Percentiles rank a stretch among this genome's conserved stretches.
phyloP scores from a whole-genome alignment of 2,888 invertebrate species.

The Standfussiana lucernea region DNA sequence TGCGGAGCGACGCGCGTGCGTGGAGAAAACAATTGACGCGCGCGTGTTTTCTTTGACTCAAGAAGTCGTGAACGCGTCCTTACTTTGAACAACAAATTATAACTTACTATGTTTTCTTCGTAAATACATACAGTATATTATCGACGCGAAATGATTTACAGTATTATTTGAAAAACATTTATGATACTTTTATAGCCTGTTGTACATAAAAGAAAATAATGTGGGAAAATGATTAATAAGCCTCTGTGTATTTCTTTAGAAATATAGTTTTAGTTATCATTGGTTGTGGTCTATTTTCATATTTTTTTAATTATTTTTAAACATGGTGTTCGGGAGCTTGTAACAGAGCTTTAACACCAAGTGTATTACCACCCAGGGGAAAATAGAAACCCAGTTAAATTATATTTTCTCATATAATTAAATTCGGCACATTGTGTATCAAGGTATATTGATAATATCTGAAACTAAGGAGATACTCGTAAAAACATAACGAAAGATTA shows the following conservation, averaged over 20 bases:
- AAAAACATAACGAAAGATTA: background rate
- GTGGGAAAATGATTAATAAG: slow-evolving; percentile 31
- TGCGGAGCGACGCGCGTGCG: background rate
- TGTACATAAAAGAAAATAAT: slow-evolving; percentile 24
- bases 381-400: background rate
- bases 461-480: background rate
- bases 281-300: background rate
- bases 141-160: slow-evolving; percentile 26
- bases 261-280: background rate
- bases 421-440: background rate
- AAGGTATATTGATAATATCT: background rate
- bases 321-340: background rate
- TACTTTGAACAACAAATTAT: background rate
- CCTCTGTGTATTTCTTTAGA: slow-evolving; percentile 2
- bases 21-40: background rate
- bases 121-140: slow-evolving; percentile 10
- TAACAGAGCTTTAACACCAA: background rate
- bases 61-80: background rate
- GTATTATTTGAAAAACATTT: slow-evolving; percentile 38
- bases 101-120: slow-evolving; percentile 8
- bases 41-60: background rate
- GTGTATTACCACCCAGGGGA: background rate
- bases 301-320: background rate
- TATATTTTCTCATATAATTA: background rate
- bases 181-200: slow-evolving; percentile 26